Percentiles rank a stretch among this genome's conserved stretches.
These are phyloP conservation scores for Nesidiocoris tenuis DNA, from an alignment of 2,888 invertebrate species.

Conservation along the genomic window DNA sequence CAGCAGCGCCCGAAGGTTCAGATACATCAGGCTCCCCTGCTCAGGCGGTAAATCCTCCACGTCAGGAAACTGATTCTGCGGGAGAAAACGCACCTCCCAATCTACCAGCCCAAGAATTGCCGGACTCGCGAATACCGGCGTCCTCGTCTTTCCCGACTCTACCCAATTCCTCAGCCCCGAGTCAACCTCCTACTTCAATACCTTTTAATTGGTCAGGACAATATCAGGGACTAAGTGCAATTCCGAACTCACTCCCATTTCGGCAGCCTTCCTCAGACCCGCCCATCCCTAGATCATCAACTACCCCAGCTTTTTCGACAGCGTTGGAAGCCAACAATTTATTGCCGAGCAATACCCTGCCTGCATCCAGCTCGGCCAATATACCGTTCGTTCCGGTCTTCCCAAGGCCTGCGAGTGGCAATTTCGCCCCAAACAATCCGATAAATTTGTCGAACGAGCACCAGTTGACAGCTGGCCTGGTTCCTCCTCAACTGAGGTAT, in stretches of 20 bases:
- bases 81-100: background rate
- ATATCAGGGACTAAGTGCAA: too few relatives aligned
- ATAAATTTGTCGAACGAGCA: constrained; percentile 12
- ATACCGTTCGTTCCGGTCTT: constrained; percentile 26
- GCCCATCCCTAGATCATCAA: background rate
- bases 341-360: background rate
- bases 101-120: too few relatives aligned
- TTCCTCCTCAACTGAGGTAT: constrained; percentile 18
- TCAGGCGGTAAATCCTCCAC: background rate
- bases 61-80: background rate
- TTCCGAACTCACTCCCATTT: too few relatives aligned
- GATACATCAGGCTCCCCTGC: background rate
- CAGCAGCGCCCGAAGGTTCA: background rate
- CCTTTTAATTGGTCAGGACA: too few relatives aligned
- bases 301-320: background rate
- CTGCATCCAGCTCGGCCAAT: constrained; percentile 3
- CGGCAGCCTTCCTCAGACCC: background rate
- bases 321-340: background rate
- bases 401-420: constrained; percentile 13
- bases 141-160: background rate
- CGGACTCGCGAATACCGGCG: background rate
- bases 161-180: background rate
- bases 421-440: constrained; percentile 25
- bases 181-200: background rate
- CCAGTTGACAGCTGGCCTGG: constrained; percentile 4